Evolutionary conservation across 2,888 invertebrate genomes (phyloP), one percentile per base, ranked within the genome.

Genomic region (Crossocerus cetratus): DNA sequence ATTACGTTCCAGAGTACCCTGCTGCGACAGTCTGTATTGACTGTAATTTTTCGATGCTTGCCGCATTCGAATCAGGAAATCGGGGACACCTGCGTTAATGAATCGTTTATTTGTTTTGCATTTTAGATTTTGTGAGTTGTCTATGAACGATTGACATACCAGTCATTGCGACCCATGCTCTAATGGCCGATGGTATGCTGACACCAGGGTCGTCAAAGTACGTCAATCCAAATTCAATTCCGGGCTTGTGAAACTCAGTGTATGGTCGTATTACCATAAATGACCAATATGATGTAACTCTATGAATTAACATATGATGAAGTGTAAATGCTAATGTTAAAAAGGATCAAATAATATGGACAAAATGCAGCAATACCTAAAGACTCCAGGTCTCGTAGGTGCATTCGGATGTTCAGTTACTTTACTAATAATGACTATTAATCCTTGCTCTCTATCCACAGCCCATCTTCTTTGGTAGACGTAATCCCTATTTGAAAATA

Each of bases 141-240:
- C 5, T 49, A 16, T 1, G 14, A 3, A 22, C 45, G 55, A 0
- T 13, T 23, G 23, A 76, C 82, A 82, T 84, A 92, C 92, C 92
- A 82, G 90, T 89, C 86, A 91, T 89, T 13, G 92, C 91, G 14
- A 92, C 96, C 96, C 96, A 97, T 0, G 94, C 92, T 22, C 94
- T 93, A 56, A 95, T 91, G 53, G 94, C 92, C 8, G 94, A 92
- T 0, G 97, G 96, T 83, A 97, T 93, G 60, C 94, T 93, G 2
- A 94, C 91, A 0, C 96, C 96, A 8, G 97, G 96, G 91, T 97
- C 96, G 88, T 97, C 97, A 90, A 94, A 97, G 90, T 97, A 97
- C 0, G 97, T 97, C 49, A 97, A 90, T 45, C 95, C 94, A 90
- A 96, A 97, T 89, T 97, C 95, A 85, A 95, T 93, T 13, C 96